A percentile compares a stretch with the other conserved stretches of the same genome.
phyloP scores from a whole-genome alignment of 1,140 invertebrate species.

The Chrysoperla carnea region DNA sequence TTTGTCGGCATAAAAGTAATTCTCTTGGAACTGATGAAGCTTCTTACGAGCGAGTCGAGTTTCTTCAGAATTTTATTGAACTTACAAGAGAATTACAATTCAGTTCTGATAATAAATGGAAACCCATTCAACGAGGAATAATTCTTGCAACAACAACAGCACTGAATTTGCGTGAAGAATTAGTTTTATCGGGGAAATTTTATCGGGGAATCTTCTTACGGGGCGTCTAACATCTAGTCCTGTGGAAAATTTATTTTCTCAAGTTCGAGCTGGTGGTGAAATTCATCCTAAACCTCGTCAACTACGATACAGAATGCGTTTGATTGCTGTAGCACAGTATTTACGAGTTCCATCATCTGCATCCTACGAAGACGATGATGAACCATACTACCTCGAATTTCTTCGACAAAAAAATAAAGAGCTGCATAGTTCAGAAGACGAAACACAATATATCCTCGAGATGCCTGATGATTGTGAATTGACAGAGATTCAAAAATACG shows the following conservation, averaged over 20 bases:
- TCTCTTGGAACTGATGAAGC: too few relatives aligned
- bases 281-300: constrained; percentile 1
- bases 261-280: background rate
- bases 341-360: constrained; percentile 1
- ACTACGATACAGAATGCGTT: constrained; percentile 1
- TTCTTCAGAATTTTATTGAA: too few relatives aligned
- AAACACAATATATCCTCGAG: too few relatives aligned
- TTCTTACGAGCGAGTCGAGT: too few relatives aligned
- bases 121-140: constrained; percentile 1
- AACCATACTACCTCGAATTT: constrained; percentile 1
- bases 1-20: too few relatives aligned
- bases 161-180: too few relatives aligned
- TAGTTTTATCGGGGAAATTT: too few relatives aligned
- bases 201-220: constrained; percentile 2
- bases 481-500: too few relatives aligned
- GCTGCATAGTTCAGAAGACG: too few relatives aligned
- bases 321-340: background rate
- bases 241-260: constrained; percentile 2
- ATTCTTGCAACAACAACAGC: background rate
- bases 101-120: too few relatives aligned
- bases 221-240: constrained; percentile 1
- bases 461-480: too few relatives aligned
- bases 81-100: too few relatives aligned
- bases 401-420: background rate
- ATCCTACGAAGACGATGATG: constrained; percentile 3